phyloP scores from a whole-genome alignment of 2,113 vertebrate species.

The Pagrus major region DNA sequence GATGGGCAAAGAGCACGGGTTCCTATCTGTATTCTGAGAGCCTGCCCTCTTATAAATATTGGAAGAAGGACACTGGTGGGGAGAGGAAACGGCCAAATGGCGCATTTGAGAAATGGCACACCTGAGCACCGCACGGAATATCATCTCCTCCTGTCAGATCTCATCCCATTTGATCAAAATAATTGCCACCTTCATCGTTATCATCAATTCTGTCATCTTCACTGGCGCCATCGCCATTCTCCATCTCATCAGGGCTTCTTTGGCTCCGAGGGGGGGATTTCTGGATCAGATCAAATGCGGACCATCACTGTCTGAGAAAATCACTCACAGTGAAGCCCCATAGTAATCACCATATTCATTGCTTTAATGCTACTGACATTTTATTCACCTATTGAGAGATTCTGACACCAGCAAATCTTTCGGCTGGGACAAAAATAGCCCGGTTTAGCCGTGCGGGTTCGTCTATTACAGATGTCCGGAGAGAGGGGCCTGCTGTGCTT shows the following conservation, averaged over 20 bases:
- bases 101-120: slow-evolving; percentile 81
- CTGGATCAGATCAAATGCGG: slow-evolving; percentile 65
- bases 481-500: slow-evolving; percentile 40
- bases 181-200: slow-evolving; percentile 80
- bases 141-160: slow-evolving; percentile 81
- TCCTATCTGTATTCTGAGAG: slow-evolving; percentile 79
- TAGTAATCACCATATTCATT: slow-evolving; percentile 78
- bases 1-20: slow-evolving; percentile 58
- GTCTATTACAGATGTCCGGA: slow-evolving; percentile 36
- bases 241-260: slow-evolving; percentile 70
- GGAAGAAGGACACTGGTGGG: slow-evolving; percentile 78
- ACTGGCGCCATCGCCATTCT: slow-evolving; percentile 53
- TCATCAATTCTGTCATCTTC: slow-evolving; percentile 77
- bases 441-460: slow-evolving; percentile 29
- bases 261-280: slow-evolving; percentile 49
- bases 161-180: slow-evolving; percentile 81
- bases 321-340: slow-evolving; percentile 61
- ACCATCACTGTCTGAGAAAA: slow-evolving; percentile 62
- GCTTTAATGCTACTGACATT: slow-evolving; percentile 70
- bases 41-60: slow-evolving; percentile 82
- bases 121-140: slow-evolving; percentile 77
- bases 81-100: slow-evolving; percentile 75
- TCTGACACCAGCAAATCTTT: slow-evolving; percentile 58
- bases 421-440: slow-evolving; percentile 51
- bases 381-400: slow-evolving; percentile 68